Evolutionary conservation across 35 echinoderm and acorn worm species (phyloP), one percentile per base, ranked within the genome.

Genomic region (Ptychodera flava): DNA sequence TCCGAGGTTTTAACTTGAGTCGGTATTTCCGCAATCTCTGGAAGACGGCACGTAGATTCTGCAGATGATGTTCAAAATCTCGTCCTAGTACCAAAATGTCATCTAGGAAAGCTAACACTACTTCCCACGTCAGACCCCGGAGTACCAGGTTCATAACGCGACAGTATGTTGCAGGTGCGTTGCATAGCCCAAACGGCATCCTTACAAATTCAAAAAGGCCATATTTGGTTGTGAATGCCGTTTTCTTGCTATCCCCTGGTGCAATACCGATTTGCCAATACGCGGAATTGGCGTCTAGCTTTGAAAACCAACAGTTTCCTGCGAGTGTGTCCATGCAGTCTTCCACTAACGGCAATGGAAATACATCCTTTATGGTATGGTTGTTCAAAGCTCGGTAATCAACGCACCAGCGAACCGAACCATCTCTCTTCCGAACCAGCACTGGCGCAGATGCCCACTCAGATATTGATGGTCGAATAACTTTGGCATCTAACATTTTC

Each of bases 391-490:
- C 33, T 27, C 90, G 30, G 33, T 92, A 92, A 75, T 92, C 90
- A 28, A 92, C 76, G 36, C 90, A 92, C 30, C 35, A 92, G 12
- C 90, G 86, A 16, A 92, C 90, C 32, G 87, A 33, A 0, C 86
- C 90, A 77, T 92, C 90, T 77, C 86, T 29, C 81, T 92, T 92
- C 30, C 86, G 89, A 27, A 92, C 86, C 31, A 89, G 38, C 35
- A 89, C 88, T 32, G 88, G 88, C 0, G 88, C 1, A 82, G 91
- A 84, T 45, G 80, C 90, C 90, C 90, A 92, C 75, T 92, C 90
- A 0, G 85, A 92, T 16, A 88, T 78, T 31, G 90, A 92, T 0
- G 85, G 86, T 79, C 88, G 35, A 31, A 92, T 92, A 0, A 92
- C 83, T 29, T 80, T 85, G 28, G 90, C 90, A 15, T 89, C 85